These are phyloP conservation scores for Pristionchus arcanus DNA, from an alignment of 2,888 invertebrate species.

Conservation along the genomic window DNA sequence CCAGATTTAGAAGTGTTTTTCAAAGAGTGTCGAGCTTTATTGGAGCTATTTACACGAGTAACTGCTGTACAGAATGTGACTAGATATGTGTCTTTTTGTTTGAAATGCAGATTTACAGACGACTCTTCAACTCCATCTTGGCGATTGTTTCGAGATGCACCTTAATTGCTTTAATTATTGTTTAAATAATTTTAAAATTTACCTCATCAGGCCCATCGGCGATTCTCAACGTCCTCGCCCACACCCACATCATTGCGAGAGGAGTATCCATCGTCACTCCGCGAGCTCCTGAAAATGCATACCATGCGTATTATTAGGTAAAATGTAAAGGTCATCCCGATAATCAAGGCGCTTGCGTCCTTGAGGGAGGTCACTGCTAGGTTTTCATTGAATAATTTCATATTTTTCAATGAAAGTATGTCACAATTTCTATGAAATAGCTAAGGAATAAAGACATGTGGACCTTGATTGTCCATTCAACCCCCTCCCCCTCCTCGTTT, in stretches of 20 bases:
- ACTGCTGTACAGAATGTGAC: neutral
- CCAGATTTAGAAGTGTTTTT: neutral
- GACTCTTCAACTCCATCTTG: constrained; percentile 65
- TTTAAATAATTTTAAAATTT: neutral
- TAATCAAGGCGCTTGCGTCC: no score
- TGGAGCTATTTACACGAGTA: constrained; percentile 1
- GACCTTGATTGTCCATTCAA: no score
- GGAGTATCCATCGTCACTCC: constrained; percentile 80
- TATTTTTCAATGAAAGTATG: no score
- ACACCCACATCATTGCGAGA: constrained; percentile 79
- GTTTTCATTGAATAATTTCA: no score
- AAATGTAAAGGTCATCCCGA: no score
- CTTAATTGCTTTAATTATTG: constrained; percentile 17
- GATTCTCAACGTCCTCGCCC: constrained; percentile 80
- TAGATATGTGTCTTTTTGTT: neutral
- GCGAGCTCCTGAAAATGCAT: constrained; percentile 61
- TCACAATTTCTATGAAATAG: no score
- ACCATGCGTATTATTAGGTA: no score
- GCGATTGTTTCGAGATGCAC: constrained; percentile 72
- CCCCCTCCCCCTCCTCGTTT: no score
- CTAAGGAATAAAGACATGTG: no score
- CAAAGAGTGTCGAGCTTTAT: neutral
- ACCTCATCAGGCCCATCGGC: constrained; percentile 82
- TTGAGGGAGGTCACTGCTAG: no score
- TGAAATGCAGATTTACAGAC: constrained; percentile 11